Base-by-base conservation (phyloP, 2,113 vertebrate genomes). In the Riparia riparia region DNA sequence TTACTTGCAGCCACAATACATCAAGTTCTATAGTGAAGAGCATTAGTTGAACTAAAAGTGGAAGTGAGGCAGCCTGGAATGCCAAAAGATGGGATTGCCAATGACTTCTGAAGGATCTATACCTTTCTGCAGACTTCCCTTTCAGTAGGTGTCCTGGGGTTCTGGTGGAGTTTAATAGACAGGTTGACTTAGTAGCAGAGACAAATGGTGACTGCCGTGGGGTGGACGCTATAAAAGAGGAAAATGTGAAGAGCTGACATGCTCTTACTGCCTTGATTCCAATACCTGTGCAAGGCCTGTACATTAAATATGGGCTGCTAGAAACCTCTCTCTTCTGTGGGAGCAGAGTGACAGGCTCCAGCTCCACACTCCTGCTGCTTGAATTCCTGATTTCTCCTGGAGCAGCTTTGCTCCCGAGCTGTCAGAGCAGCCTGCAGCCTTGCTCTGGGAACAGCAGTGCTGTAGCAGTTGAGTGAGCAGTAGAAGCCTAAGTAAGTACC, bases 401-500 rank as follows among this genome's bases (percentile, higher is more conserved):
- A 50, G 41, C 17, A 22, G 72, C 71, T 88, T 44, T 86, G 70
- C 24, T n/a, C 37, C 32, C 0, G 10, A 44, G 32, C 63, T 51
- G 21, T 44, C 45, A 51, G 53, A 60, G 53, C 83, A 86, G 72
- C 45, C 72, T 60, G 61, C 70, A 12, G 58, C 63, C 78, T 78
- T 58, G 63, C 13, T 6, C 68, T 66, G 8, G 18, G 26, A 56
- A 3, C 44, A 11, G n/a, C 13, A 4, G 34, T 89, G 79, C 63
- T 34, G 54, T 2, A 66, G 89, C 85, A 45, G 34, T 17, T 58
- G 77, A 76, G 21, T 74, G 96, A 96, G 81, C 87, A 47, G 28
- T 65, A 80, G 65, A 82, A 91, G 85, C 85, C 69, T 51, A 32
- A 84, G 39, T 61, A n/a, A 94, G 69, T 79, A 56, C 65, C 69